These are phyloP conservation scores for Rhynchophorus ferrugineus DNA, from an alignment of 1,140 invertebrate species.

Conservation along the genomic window DNA sequence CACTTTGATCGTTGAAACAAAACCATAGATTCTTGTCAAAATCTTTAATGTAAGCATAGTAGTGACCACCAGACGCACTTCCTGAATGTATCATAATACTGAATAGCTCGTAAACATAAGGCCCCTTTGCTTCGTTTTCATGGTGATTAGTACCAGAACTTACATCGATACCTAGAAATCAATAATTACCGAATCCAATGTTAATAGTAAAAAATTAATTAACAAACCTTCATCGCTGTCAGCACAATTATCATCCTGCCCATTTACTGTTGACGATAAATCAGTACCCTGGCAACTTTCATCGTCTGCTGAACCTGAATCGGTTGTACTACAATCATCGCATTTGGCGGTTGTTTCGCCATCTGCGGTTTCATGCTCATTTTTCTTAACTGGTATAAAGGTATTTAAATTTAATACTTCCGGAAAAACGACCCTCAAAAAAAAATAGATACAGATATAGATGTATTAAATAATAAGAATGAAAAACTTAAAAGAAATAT, in stretches of 20 bases:
- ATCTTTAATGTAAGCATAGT: slow-evolving; percentile 91
- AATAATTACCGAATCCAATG: not conserved
- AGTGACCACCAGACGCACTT: slow-evolving; percentile 85
- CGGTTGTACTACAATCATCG: slow-evolving; percentile 64
- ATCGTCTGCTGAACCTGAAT: slow-evolving; percentile 59
- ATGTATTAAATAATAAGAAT: too few species aligned
- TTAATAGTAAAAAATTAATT: not conserved
- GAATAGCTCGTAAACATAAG: slow-evolving; percentile 81
- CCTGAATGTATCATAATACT: slow-evolving; percentile 93
- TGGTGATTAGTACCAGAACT: slow-evolving; percentile 33
- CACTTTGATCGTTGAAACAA: slow-evolving; percentile 77
- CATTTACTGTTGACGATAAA: slow-evolving; percentile 34
- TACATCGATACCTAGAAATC: slow-evolving; percentile 33
- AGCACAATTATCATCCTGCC: slow-evolving; percentile 37
- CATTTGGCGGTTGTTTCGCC: slow-evolving; percentile 43
- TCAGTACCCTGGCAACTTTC: slow-evolving; percentile 49
- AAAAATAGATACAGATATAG: not conserved
- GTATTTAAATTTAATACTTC: slow-evolving; percentile 74
- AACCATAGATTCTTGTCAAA: slow-evolving; percentile 69
- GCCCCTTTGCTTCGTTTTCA: slow-evolving; percentile 49
- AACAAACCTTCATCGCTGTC: slow-evolving; percentile 52
- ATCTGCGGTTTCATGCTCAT: slow-evolving; percentile 43
- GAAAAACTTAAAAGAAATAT: too few species aligned
- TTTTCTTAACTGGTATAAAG: slow-evolving; percentile 50
- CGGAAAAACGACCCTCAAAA: slow-evolving; percentile 74